These are phyloP conservation scores for Atta colombica DNA, from an alignment of 1,140 invertebrate genomes.

Conservation along the genomic window DNA sequence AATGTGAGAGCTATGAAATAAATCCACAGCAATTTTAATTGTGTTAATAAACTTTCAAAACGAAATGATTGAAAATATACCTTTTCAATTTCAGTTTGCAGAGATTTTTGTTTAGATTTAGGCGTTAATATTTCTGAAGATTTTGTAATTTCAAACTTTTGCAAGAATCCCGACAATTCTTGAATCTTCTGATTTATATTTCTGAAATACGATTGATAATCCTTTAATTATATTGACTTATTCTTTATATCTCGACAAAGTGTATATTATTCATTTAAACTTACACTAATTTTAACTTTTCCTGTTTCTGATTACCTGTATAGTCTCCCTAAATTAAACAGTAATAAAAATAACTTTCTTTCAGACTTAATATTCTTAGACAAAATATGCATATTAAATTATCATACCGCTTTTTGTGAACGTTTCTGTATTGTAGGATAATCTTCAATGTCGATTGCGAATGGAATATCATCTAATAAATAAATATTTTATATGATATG, in stretches of 20 bases:
- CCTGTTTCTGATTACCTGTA: not conserved
- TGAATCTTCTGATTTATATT: constrained; percentile 75
- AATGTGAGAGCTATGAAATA: constrained; percentile 70
- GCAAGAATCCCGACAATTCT: constrained; percentile 69
- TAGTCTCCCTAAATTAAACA: constrained; percentile 47
- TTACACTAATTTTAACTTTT: constrained; percentile 63
- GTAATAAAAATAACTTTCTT: constrained; percentile 29
- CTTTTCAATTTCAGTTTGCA: constrained; percentile 75
- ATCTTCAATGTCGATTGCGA: constrained; percentile 70
- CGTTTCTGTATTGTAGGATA: constrained; percentile 57
- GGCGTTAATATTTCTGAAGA: constrained; percentile 54
- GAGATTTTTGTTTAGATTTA: constrained; percentile 66
- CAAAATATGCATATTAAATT: constrained; percentile 48
- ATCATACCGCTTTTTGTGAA: constrained; percentile 59
- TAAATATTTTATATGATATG: constrained; percentile 31
- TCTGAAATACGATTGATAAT: constrained; percentile 58
- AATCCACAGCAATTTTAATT: constrained; percentile 38
- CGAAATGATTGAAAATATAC: constrained; percentile 60
- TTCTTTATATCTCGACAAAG: not conserved
- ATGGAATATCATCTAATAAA: constrained; percentile 77
- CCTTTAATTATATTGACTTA: not conserved
- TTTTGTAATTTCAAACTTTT: constrained; percentile 61
- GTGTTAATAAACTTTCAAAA: constrained; percentile 47
- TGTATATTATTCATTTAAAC: constrained; percentile 41
- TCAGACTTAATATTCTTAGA: constrained; percentile 21